These are phyloP conservation scores for Aphelenchoides avenae DNA, from an alignment of 1,140 invertebrate genomes.

Conservation along the genomic window DNA sequence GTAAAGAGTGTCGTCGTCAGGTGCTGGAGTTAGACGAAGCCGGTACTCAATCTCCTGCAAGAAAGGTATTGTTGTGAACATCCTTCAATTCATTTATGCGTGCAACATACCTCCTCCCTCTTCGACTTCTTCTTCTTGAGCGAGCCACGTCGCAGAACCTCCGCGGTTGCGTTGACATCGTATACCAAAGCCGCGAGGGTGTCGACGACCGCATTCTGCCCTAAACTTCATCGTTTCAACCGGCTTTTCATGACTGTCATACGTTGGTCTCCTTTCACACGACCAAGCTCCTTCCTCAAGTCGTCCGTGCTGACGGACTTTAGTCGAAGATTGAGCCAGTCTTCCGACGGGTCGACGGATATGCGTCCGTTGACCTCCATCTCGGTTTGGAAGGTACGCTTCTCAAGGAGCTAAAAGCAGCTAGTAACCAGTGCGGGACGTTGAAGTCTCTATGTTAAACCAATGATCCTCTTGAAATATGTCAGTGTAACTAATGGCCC, in stretches of 20 bases:
- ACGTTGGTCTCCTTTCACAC: conserved; percentile 53
- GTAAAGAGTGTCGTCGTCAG: conserved; percentile 48
- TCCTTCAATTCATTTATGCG: not conserved
- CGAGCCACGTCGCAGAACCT: conserved; percentile 52
- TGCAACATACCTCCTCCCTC: conserved; percentile 16
- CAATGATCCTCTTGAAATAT: not conserved
- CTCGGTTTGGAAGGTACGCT: conserved; percentile 44
- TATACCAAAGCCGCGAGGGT: conserved; percentile 58
- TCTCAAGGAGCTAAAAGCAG: conserved; percentile 35
- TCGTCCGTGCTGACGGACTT: conserved; percentile 57
- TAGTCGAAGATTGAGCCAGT: conserved; percentile 52
- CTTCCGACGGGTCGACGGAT: conserved; percentile 49
- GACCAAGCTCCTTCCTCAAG: conserved; percentile 52
- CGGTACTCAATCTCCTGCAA: conserved; percentile 53
- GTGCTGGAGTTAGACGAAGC: conserved; percentile 51
- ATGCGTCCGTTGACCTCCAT: conserved; percentile 59
- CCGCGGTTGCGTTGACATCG: conserved; percentile 59
- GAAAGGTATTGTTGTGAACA: not conserved
- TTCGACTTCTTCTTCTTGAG: conserved; percentile 48
- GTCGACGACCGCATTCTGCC: conserved; percentile 50
- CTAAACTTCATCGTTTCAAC: too few species aligned
- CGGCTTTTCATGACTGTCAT: conserved; percentile 8
- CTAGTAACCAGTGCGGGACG: too few species aligned
- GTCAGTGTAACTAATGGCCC: not conserved
- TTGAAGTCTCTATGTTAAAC: too few species aligned